Conservation (phyloP, 2,797 vertebrate genomes). For the Etheostoma perlongum region DNA sequence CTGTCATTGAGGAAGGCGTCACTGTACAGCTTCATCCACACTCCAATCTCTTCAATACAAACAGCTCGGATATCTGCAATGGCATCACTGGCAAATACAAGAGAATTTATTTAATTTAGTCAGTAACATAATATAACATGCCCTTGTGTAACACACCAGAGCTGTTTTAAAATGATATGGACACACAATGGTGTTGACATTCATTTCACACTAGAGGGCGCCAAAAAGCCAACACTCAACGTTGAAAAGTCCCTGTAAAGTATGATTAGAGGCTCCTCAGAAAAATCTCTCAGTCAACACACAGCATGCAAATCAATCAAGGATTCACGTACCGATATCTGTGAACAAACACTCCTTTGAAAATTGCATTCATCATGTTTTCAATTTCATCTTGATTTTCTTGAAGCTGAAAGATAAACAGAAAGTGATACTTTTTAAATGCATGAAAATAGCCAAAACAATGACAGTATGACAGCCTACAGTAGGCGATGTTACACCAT, state of each 20-base stretch:
- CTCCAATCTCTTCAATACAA: conserved; percentile 95
- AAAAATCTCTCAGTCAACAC: conserved; percentile 29
- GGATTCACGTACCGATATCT: conserved; percentile 90
- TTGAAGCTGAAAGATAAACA: conserved; percentile 90
- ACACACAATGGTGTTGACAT: conserved; percentile 12
- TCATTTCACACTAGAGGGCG: conserved; percentile 63
- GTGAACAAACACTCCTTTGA: conserved; percentile 99
- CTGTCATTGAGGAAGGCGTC: conserved; percentile 97
- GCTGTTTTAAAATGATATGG: neutral
- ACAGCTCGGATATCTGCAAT: conserved; percentile 96
- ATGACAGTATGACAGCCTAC: neutral
- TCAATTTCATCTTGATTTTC: conserved; percentile 99
- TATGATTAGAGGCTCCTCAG: neutral
- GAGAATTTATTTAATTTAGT: neutral
- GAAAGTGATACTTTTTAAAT: conserved; percentile 1
- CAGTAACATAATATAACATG: neutral
- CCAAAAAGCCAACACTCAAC: conserved; percentile 18
- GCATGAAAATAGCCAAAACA: neutral
- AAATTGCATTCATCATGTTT: conserved; percentile 99
- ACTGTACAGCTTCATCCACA: conserved; percentile 98
- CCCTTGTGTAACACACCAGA: neutral
- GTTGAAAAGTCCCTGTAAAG: neutral
- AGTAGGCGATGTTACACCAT: neutral
- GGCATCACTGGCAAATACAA: conserved; percentile 86
- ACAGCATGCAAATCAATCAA: neutral